phyloP scores from a whole-genome alignment of 2,888 invertebrate species.

The Leistus spinibarbis region DNA sequence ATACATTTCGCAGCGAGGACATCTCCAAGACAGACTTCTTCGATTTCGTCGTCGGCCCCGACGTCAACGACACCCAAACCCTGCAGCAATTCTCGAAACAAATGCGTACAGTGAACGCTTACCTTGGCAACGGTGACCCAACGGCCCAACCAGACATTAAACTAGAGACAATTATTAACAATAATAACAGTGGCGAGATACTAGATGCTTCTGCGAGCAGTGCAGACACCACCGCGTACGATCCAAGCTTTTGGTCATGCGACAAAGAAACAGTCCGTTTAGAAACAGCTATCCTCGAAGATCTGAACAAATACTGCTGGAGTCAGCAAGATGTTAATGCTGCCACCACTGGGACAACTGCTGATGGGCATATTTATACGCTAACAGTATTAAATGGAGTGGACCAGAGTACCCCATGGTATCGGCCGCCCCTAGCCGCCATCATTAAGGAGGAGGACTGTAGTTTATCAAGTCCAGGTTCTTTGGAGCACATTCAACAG shows the following conservation, averaged over 20 bases:
- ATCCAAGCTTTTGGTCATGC: slow-evolving; percentile 67
- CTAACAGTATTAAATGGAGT: slow-evolving; percentile 83
- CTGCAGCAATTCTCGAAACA: slow-evolving; percentile 69
- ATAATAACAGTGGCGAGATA: slow-evolving; percentile 56
- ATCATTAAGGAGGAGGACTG: slow-evolving; percentile 68
- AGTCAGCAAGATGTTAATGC: slow-evolving; percentile 61
- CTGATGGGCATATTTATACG: slow-evolving; percentile 83
- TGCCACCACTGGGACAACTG: slow-evolving; percentile 63
- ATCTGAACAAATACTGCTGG: slow-evolving; percentile 86
- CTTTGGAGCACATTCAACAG: slow-evolving; percentile 63
- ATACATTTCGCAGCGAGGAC: slow-evolving; percentile 79
- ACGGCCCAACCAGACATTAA: slow-evolving; percentile 46
- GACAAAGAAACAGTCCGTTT: slow-evolving; percentile 75
- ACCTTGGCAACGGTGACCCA: slow-evolving; percentile 62
- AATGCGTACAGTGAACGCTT: slow-evolving; percentile 71
- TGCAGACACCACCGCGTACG: slow-evolving; percentile 48
- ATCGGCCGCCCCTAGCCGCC: slow-evolving; percentile 67
- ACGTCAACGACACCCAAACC: slow-evolving; percentile 69
- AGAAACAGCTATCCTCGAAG: slow-evolving; percentile 79
- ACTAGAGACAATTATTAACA: slow-evolving; percentile 67
- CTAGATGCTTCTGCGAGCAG: slow-evolving; percentile 52
- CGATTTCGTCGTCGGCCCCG: slow-evolving; percentile 85
- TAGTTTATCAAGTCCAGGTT: slow-evolving; percentile 64
- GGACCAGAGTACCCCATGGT: slow-evolving; percentile 59
- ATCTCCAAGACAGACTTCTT: slow-evolving; percentile 88